Evolutionary conservation across 2,797 vertebrate genomes (phyloP), one percentile per base, ranked within the genome.

Genomic region (Remorina albescens): DNA sequence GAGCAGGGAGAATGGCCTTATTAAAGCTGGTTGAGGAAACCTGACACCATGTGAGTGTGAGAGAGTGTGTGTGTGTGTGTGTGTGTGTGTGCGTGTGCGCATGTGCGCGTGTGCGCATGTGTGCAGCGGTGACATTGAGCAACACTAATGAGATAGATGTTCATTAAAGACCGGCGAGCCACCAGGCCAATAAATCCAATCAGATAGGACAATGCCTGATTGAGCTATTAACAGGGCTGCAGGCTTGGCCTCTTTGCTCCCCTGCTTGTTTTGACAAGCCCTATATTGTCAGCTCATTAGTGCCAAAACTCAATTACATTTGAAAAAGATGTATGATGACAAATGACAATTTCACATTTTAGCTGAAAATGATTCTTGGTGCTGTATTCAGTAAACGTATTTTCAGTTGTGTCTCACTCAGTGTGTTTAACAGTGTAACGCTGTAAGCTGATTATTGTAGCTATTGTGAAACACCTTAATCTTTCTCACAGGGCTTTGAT

Each of bases 111-210:
- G 67, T 67, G 67, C 34, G 23, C 39, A 67, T 71, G 73, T 74
- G 83, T 84, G 82, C 70, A 76, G 78, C 39, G 46, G 83, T 88
- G 90, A 90, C 88, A 91, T 82, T 83, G 81, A 89, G 86, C 86
- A 82, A 77, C 82, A 54, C 88, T 93, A 93, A 93, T 91, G 86
- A 93, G 92, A 90, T 90, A 80, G 87, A 90, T 89, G 89, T 92
- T 94, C 89, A 92, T 93, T 94, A 93, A 93, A 87, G 90, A 86
- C 51, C 18, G 21, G 81, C 1, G 68, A 88, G 89, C 79, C 84
- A 91, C 88, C 80, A 80, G 86, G 80, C 89, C 92, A 89, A 89
- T 93, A 89, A 92, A 92, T 93, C 83, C 89, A 91, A 92, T 92
- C 90, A 88, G 87, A 89, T 81, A 81, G 85, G 87, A 88, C 87